Percentiles rank a stretch among this genome's conserved stretches.
Evolutionary conservation across 2,113 vertebrate species (phyloP).

Genomic region (Oryzias woworae): DNA sequence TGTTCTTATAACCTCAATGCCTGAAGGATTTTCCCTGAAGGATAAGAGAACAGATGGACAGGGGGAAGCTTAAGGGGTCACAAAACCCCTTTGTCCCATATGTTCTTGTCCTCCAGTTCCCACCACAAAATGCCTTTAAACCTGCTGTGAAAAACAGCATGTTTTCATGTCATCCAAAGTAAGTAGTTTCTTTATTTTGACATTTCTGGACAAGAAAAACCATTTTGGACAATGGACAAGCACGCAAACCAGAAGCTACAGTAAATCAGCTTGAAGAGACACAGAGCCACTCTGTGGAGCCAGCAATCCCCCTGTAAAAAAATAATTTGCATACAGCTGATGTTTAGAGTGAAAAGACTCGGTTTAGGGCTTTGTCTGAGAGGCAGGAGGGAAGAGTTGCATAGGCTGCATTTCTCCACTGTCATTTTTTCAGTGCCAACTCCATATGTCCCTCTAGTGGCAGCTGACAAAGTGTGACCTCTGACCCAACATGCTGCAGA

Average conservation of each 20-base stretch:
- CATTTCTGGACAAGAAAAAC: not conserved
- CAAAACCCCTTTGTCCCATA: constrained; percentile 71
- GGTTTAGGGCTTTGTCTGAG: constrained; percentile 49
- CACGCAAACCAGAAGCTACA: not conserved
- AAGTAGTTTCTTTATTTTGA: constrained; percentile 9
- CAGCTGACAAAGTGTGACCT: constrained; percentile 72
- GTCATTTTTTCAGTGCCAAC: constrained; percentile 63
- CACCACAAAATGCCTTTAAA: constrained; percentile 55
- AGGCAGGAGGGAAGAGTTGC: constrained; percentile 21
- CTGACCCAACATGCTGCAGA: constrained; percentile 51
- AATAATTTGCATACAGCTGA: constrained; percentile 80
- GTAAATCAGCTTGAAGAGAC: constrained; percentile 18
- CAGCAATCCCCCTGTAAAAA: constrained; percentile 32
- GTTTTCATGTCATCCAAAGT: constrained; percentile 23
- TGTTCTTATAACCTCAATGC: constrained; percentile 31
- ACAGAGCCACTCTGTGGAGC: constrained; percentile 27
- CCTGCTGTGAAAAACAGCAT: constrained; percentile 47
- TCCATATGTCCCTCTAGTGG: constrained; percentile 70
- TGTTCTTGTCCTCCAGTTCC: constrained; percentile 59
- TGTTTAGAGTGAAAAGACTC: constrained; percentile 59
- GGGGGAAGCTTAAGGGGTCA: constrained; percentile 48
- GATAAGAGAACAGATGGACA: constrained; percentile 70
- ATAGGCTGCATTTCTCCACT: constrained; percentile 59
- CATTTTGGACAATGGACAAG: no score
- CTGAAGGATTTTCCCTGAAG: constrained; percentile 51